These are phyloP conservation scores for Pitta sordida DNA, from an alignment of 2,113 vertebrate species.

Conservation along the genomic window DNA sequence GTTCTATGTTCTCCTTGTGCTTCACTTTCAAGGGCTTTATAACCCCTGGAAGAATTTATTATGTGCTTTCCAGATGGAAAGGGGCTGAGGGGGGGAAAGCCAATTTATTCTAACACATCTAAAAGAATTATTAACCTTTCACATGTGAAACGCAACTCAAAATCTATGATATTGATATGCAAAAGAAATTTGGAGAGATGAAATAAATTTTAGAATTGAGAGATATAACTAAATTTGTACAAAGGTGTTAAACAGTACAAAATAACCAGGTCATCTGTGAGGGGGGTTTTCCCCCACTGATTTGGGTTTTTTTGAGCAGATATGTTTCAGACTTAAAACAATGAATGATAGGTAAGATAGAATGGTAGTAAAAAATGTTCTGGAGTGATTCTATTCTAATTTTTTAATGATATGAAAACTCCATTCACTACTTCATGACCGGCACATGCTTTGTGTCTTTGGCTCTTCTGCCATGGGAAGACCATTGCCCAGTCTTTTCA, in stretches of 20 bases:
- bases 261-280: not conserved
- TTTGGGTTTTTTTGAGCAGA: not conserved
- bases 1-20: not conserved
- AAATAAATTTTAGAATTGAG: not conserved
- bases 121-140: slow-evolving; percentile 18
- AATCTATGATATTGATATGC: not conserved
- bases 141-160: not conserved
- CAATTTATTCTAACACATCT: not conserved
- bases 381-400: not conserved
- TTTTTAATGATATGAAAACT: not conserved
- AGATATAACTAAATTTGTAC: not conserved
- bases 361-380: not conserved
- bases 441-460: not conserved
- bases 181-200: not conserved
- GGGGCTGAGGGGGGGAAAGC: not conserved
- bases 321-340: not conserved
- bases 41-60: slow-evolving; percentile 50
- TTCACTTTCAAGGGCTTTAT: slow-evolving; percentile 45
- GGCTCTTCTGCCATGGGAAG: not conserved
- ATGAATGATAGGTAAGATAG: not conserved
- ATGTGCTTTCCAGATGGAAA: not conserved
- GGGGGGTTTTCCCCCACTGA: rapidly evolving
- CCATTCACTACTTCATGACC: not conserved
- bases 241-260: not conserved
- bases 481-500: not conserved